Conservation (phyloP, 2,113 vertebrate genomes). For the Lepus americanus region DNA sequence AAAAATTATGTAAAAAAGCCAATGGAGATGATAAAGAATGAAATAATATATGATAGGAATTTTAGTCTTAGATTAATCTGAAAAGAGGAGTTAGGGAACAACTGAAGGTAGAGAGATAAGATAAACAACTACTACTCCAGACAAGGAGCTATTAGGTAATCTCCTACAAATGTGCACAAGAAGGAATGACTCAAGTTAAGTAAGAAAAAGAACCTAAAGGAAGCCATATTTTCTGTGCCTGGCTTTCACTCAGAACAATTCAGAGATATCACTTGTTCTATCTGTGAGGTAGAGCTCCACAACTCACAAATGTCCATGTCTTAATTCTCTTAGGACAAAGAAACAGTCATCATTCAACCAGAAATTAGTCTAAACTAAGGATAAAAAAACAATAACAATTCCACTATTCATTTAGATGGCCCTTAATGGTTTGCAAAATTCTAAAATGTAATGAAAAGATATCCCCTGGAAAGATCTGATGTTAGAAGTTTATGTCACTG, state of each 20-base stretch:
- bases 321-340: neutral
- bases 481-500: neutral
- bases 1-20: too few relatives aligned
- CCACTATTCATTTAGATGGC: neutral
- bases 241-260: neutral
- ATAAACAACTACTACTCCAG: constrained; percentile 18
- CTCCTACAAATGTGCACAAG: neutral
- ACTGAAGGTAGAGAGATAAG: neutral
- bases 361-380: neutral
- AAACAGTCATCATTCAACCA: neutral
- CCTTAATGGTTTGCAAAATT: neutral
- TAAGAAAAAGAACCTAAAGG: neutral
- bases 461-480: neutral
- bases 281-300: neutral
- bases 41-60: neutral
- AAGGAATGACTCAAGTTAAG: neutral
- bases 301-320: neutral
- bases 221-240: neutral
- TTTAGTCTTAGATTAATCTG: constrained; percentile 19
- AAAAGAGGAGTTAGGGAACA: constrained; percentile 34
- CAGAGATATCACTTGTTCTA: neutral
- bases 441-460: constrained; percentile 20
- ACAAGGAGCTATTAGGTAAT: neutral
- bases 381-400: neutral
- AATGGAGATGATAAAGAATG: accelerated